Base-by-base conservation (phyloP, 2,888 invertebrate species). In the Drosophila multiciliata region DNA sequence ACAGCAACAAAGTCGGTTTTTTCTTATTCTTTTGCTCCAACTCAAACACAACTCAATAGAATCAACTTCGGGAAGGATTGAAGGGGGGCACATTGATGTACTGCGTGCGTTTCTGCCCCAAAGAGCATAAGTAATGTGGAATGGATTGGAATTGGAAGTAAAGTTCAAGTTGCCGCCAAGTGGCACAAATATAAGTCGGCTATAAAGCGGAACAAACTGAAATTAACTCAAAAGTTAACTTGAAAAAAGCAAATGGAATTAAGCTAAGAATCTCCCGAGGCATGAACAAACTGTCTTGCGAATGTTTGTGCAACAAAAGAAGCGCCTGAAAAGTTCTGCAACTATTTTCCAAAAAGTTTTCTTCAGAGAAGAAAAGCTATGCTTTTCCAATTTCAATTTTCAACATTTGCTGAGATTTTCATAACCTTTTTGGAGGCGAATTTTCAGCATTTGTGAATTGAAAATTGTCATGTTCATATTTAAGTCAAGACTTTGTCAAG, bases 121-220 rank as follows among this genome's bases (percentile, higher is more conserved):
- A 73, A 78, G 80, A 33, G 78, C 81, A 78, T 73, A 66, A 64
- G 54, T 45, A 63, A 68, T 72, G 40, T 63, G 33, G 36, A 55
- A 26, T 36, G 33, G 40, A 62, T 58, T 48, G 36, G 36, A 38
- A 54, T 35, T 52, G 36, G 49, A 54, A 57, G 48, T 63, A 38
- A 53, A 52, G 45, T 35, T 69, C 9, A 63, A 73, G 61, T 73
- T 69, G 64, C 69, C 42, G 62, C 61, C 59, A 73, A 80, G 70
- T 64, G 79, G 65, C 36, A 48, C 53, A 42, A 75, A 75, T 68
- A 82, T 66, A 62, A 66, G 58, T 61, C 61, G 63, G 45, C 70
- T 52, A 40, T 57, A 38, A 53, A 76, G 65, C 58, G 64, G 42
- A 80, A 80, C 66, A 38, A 63, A 60, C 48, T 60, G 49, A 20